Percentiles rank a stretch among this genome's conserved stretches.
Conservation (phyloP, 2,797 vertebrate genomes). For the Micromesistius poutassou region DNA sequence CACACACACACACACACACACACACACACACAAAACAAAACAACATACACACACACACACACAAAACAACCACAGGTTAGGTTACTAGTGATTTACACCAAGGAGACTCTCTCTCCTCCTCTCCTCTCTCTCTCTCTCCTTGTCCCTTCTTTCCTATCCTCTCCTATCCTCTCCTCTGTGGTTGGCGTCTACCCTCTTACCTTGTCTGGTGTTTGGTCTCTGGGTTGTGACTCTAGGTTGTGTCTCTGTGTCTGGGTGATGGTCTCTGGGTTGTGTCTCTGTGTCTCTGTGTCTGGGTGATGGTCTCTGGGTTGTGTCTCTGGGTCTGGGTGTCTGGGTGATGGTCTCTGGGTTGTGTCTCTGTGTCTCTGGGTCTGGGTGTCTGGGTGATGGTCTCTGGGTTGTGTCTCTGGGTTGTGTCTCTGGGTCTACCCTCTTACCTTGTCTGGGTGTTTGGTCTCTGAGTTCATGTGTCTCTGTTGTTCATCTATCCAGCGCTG, state of each 20-base stretch:
- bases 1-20: neutral
- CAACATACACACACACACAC: no score
- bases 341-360: constrained; percentile 9
- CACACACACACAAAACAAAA: no score
- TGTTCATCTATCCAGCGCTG: constrained; percentile 43
- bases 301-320: constrained; percentile 15
- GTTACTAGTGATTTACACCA: neutral
- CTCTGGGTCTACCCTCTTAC: constrained; percentile 23
- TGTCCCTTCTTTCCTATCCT: neutral
- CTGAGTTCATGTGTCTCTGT: neutral
- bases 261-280: constrained; percentile 9
- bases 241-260: constrained; percentile 3
- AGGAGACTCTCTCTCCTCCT: neutral
- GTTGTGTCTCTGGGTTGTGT: neutral
- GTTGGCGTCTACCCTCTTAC: constrained; percentile 23
- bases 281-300: constrained; percentile 4
- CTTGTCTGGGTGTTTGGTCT: constrained; percentile 21
- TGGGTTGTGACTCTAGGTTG: no score
- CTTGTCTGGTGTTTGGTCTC: constrained; percentile 16
- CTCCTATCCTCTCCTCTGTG: constrained; percentile 3
- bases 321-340: constrained; percentile 3
- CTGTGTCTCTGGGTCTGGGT: neutral
- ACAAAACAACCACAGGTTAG: constrained; percentile 2
- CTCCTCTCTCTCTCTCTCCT: neutral
- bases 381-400: constrained; percentile 14